phyloP scores from a whole-genome alignment of 2,113 vertebrate species.

The Psittacus erithacus region DNA sequence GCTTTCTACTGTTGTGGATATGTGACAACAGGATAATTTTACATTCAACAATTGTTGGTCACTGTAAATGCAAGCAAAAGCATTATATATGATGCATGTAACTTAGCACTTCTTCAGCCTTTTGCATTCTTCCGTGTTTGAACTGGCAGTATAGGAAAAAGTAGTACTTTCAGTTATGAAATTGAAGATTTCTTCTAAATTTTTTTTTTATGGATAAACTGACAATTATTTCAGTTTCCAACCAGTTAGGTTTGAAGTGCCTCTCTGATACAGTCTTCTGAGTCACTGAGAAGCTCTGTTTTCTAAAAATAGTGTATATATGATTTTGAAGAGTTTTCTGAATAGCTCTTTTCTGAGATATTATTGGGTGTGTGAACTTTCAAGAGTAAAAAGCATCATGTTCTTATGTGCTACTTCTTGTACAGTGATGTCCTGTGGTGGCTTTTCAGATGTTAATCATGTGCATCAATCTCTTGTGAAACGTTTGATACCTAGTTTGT shows the following conservation, averaged over 20 bases:
- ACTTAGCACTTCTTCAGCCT: background rate
- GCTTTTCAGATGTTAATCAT: background rate
- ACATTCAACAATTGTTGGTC: background rate
- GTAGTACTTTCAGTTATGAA: background rate
- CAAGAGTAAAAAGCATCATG: background rate
- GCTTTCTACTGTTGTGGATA: background rate
- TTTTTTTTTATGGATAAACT: background rate
- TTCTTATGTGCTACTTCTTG: fast-evolving
- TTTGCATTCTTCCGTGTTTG: background rate
- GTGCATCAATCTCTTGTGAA: background rate
- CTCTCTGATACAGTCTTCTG: background rate
- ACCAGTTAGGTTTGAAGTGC: background rate
- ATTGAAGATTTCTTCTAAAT: background rate
- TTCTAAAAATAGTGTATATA: background rate
- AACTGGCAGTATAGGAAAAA: background rate
- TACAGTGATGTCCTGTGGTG: fast-evolving
- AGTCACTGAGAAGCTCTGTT: background rate
- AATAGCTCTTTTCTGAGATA: background rate
- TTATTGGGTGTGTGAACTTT: background rate
- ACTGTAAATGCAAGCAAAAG: background rate
- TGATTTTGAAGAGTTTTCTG: background rate
- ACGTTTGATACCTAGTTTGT: background rate
- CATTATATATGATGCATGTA: background rate
- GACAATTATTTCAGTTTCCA: background rate
- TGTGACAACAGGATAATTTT: background rate